Evolutionary conservation across 2,888 invertebrate species (phyloP).

Genomic region (Cenopis cana): DNA sequence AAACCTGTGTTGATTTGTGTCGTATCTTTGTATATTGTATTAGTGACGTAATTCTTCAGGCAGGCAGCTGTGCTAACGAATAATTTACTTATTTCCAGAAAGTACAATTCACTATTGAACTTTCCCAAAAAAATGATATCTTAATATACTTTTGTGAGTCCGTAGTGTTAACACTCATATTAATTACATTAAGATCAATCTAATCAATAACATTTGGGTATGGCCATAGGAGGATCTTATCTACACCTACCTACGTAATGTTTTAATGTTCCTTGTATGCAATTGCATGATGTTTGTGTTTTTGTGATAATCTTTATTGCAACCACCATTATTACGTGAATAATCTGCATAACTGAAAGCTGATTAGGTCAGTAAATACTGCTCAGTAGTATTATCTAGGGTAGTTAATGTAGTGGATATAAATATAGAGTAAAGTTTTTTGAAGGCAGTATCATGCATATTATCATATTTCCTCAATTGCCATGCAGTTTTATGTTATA

Average conservation of each 20-base stretch:
- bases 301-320: neutral
- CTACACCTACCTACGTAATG: neutral
- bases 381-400: neutral
- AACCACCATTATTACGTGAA: neutral
- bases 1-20: conserved; percentile 32
- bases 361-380: neutral
- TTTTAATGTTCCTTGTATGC: conserved; percentile 14
- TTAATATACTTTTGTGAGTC: neutral
- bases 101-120: neutral
- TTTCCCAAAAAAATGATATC: neutral
- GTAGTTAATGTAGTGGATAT: neutral
- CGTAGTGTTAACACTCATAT: no score
- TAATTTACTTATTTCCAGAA: conserved; percentile 2
- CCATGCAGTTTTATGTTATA: neutral
- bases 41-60: conserved; percentile 37
- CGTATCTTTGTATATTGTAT: conserved; percentile 27
- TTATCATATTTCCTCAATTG: neutral
- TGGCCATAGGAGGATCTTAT: neutral
- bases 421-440: no score
- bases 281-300: neutral
- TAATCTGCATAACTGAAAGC: neutral
- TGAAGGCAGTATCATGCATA: neutral
- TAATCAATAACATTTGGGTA: neutral
- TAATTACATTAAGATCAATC: neutral
- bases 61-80: conserved; percentile 18